A percentile compares a stretch with the other conserved stretches of the same genome.
These are phyloP conservation scores for Autographa gamma DNA, from an alignment of 2,888 invertebrate species.

Conservation along the genomic window DNA sequence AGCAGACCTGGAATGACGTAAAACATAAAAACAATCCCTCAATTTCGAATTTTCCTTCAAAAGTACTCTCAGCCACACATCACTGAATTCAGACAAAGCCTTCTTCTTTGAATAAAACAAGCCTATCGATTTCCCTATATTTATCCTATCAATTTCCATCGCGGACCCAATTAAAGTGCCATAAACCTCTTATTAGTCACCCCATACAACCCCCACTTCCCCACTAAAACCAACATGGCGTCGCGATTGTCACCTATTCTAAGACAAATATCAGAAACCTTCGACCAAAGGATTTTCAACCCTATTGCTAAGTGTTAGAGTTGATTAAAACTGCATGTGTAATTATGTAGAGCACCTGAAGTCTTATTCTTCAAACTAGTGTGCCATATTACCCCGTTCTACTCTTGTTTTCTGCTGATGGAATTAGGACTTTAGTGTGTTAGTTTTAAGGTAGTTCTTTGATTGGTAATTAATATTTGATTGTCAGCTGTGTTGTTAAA, in stretches of 20 bases:
- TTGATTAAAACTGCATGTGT: constrained; percentile 52
- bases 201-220: constrained; percentile 76
- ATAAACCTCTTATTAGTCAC: constrained; percentile 86
- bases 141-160: constrained; percentile 78
- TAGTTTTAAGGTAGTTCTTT: constrained; percentile 57
- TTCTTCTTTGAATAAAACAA: constrained; percentile 75
- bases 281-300: constrained; percentile 41
- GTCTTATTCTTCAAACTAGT: constrained; percentile 81
- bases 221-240: constrained; percentile 86
- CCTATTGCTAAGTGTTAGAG: constrained; percentile 14
- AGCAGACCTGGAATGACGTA: not conserved
- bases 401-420: constrained; percentile 44
- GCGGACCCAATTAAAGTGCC: constrained; percentile 83
- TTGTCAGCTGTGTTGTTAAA: constrained; percentile 79
- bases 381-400: constrained; percentile 80
- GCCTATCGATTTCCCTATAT: constrained; percentile 61
- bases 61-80: constrained; percentile 15
- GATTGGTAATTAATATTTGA: constrained; percentile 33
- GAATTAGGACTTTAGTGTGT: constrained; percentile 48
- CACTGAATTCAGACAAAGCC: constrained; percentile 13
- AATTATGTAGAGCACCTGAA: constrained; percentile 74
- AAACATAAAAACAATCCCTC: not conserved
- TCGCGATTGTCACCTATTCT: constrained; percentile 85
- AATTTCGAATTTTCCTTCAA: not conserved
- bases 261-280: constrained; percentile 61